Base-by-base conservation (phyloP, 2,888 invertebrate genomes). In the Villa cingulata region DNA sequence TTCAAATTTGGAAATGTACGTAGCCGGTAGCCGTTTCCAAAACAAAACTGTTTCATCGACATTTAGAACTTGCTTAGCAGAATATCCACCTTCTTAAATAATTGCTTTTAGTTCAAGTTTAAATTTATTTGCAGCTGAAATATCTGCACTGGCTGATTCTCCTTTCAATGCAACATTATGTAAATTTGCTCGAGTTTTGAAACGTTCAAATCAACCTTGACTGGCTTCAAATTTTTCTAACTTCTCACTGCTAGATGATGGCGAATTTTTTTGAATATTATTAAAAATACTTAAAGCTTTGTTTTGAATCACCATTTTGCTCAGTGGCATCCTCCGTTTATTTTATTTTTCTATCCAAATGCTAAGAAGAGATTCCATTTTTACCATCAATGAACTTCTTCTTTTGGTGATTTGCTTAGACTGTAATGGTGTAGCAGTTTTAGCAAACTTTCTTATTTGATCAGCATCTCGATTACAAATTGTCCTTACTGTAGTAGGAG, bases 401-500 rank as follows among this genome's bases (percentile, higher is more conserved):
- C 36, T 37, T 46, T 49, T 49, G 37, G 43, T 41, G 29, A 46
- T 37, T 46, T 46, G 46, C 16, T 43, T 49, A 36, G 40, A 43
- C 27, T 43, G 39, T 27, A 46, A 43, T 46, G 43, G 46, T 43
- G 45, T 45, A 49, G 48, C 46, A 37, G 41, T 46, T 46, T 43
- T 41, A 37, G 46, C 40, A 49, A 39, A 43, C 40, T 46, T 29
- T 46, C 32, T 46, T 49, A 49, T 46, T 49, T 46, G 36, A 18
- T 49, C 46, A 39, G 49, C 46, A 46, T 49, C 46, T 34, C 49
- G 43, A 38, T 49, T 43, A 27, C 43, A 46, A 44, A 50, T 50
- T 46, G 46, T 50, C n/a, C n/a, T n/a, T n/a, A 46, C 37, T 40
- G 49, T 49, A 32, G 46, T 49, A 34, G 44, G 46, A 46, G 46